Evolutionary conservation across 2,113 vertebrate genomes (phyloP).

Genomic region (Hemicordylus capensis): DNA sequence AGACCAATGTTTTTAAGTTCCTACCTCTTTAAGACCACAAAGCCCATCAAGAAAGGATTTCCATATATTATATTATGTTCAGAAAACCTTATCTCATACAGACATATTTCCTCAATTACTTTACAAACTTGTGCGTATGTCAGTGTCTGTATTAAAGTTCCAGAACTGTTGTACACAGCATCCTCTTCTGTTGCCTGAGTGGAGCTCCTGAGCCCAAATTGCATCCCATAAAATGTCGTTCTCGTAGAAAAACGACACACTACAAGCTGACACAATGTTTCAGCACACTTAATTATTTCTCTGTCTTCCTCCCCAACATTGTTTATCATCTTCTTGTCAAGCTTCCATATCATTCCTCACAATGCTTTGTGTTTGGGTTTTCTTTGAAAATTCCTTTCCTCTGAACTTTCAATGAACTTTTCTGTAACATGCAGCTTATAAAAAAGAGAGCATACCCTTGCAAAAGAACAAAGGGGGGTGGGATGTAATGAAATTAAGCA

Average conservation of each 20-base stretch:
- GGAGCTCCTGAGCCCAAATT: slow-evolving; percentile 66
- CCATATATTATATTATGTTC: slow-evolving; percentile 78
- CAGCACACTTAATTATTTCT: slow-evolving; percentile 72
- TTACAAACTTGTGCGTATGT: slow-evolving; percentile 22
- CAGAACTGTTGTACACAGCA: slow-evolving; percentile 51
- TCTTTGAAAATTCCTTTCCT: slow-evolving; percentile 81
- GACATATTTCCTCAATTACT: slow-evolving; percentile 76
- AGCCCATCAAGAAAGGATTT: slow-evolving; percentile 78
- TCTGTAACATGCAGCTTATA: slow-evolving; percentile 57
- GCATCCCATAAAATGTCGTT: slow-evolving; percentile 54
- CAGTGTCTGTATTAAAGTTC: slow-evolving; percentile 30
- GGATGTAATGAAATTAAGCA: not conserved
- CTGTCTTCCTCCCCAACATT: slow-evolving; percentile 46
- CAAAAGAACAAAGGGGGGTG: slow-evolving; percentile 40
- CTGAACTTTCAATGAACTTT: slow-evolving; percentile 80
- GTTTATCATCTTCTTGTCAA: slow-evolving; percentile 76
- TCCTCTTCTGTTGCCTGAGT: slow-evolving; percentile 53
- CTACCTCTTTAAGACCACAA: slow-evolving; percentile 74
- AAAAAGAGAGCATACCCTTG: slow-evolving; percentile 51
- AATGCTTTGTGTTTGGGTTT: slow-evolving; percentile 70
- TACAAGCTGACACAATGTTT: slow-evolving; percentile 68
- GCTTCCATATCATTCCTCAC: slow-evolving; percentile 73
- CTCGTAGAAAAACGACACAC: slow-evolving; percentile 53
- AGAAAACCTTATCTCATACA: slow-evolving; percentile 76
- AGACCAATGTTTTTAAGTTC: slow-evolving; percentile 69